A percentile compares a stretch with the other conserved stretches of the same genome.
phyloP scores from a whole-genome alignment of 2,113 vertebrate genomes.

The Tyrannus savana region DNA sequence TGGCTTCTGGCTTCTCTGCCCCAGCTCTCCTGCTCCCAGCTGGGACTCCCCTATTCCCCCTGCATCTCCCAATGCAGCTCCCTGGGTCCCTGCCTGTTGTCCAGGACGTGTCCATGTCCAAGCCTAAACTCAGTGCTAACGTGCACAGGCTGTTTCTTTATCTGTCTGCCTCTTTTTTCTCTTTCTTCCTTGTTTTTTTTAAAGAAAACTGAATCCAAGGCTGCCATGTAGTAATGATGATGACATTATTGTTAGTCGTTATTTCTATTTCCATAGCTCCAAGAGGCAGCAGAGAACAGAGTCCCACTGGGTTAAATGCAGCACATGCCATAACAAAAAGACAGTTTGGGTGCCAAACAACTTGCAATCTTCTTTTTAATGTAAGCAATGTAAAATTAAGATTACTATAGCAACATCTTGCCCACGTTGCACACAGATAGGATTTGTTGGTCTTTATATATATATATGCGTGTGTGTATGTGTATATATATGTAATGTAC shows the following conservation, averaged over 20 bases:
- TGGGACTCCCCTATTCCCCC: neutral
- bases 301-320: slow-evolving; percentile 13
- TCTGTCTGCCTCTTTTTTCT: neutral
- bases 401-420: slow-evolving; percentile 57
- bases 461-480: neutral
- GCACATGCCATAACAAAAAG: slow-evolving; percentile 20
- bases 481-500: neutral
- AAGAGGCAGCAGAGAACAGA: neutral
- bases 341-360: slow-evolving; percentile 18
- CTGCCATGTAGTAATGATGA: neutral
- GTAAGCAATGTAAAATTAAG: slow-evolving; percentile 46
- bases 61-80: neutral
- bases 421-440: neutral
- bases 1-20: neutral
- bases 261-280: slow-evolving; percentile 25
- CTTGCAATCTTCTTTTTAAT: slow-evolving; percentile 4
- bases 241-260: neutral
- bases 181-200: neutral
- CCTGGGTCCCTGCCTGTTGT: neutral
- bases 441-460: slow-evolving; percentile 16
- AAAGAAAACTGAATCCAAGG: neutral
- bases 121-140: neutral
- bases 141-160: neutral
- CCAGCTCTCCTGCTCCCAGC: rapidly evolving
- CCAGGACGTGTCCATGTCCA: rapidly evolving